Percentiles rank a stretch among this genome's conserved stretches.
phyloP scores from a whole-genome alignment of 1,140 invertebrate genomes.

The Gerris buenoi region DNA sequence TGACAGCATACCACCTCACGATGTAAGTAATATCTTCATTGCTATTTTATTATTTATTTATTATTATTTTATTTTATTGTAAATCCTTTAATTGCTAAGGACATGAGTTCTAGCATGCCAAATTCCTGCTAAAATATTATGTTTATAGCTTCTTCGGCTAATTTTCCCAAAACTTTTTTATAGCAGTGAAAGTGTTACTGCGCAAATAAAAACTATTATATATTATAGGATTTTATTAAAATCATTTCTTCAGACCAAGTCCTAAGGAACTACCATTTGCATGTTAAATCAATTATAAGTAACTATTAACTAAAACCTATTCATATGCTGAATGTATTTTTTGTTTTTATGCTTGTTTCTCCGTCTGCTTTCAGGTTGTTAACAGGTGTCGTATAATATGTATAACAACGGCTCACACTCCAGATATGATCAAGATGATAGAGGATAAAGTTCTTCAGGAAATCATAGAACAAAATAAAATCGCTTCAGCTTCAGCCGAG shows the following conservation, averaged over 20 bases:
- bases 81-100: not conserved
- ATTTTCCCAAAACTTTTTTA: too few species aligned
- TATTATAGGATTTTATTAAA: too few species aligned
- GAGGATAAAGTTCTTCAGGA: slow-evolving; percentile 72
- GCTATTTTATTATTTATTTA: not conserved
- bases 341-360: too few species aligned
- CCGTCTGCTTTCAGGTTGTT: slow-evolving; percentile 31
- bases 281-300: too few species aligned
- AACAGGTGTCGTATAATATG: slow-evolving; percentile 74
- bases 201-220: not conserved
- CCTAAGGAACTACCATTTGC: too few species aligned
- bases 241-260: too few species aligned
- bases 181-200: not conserved
- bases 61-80: not conserved
- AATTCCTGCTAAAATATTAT: not conserved
- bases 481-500: slow-evolving; percentile 42
- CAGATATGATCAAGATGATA: slow-evolving; percentile 63
- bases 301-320: too few species aligned
- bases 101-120: not conserved
- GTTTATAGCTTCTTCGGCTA: too few species aligned
- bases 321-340: too few species aligned
- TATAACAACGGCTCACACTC: slow-evolving; percentile 74
- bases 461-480: slow-evolving; percentile 62
- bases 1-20: slow-evolving; percentile 36
- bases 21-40: slow-evolving; percentile 4